Evolutionary conservation across 2,113 vertebrate genomes (phyloP).

Genomic region (Heliornis fulica): DNA sequence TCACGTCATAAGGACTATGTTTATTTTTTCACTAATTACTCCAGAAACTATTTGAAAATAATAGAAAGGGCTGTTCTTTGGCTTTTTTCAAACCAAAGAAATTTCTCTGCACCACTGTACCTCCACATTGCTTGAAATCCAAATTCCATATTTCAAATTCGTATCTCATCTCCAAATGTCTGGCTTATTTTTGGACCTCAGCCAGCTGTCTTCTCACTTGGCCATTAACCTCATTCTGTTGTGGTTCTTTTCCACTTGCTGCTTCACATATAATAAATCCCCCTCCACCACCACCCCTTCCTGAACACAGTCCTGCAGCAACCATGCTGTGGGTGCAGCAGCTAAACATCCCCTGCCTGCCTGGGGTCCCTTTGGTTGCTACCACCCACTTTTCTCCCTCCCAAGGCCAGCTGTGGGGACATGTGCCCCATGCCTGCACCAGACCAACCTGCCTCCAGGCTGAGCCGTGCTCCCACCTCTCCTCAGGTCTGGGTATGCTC

Average conservation of each 20-base stretch:
- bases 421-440: background rate
- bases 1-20: background rate
- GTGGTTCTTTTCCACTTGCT: background rate
- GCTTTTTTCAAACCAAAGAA: background rate
- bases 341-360: no score
- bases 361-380: background rate
- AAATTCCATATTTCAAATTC: background rate
- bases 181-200: background rate
- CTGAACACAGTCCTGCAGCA: background rate
- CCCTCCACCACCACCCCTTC: background rate
- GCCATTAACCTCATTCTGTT: background rate
- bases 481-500: background rate
- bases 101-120: background rate
- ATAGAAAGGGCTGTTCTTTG: background rate
- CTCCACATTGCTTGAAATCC: background rate
- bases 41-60: background rate
- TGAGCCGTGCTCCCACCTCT: background rate
- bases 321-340: background rate
- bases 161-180: background rate
- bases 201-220: background rate
- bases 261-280: background rate
- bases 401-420: background rate
- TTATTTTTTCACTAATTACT: background rate
- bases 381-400: rapidly evolving
- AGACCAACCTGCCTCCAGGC: background rate